These are phyloP conservation scores for Mus pahari DNA, from an alignment of 2,113 vertebrate species.

Conservation along the genomic window DNA sequence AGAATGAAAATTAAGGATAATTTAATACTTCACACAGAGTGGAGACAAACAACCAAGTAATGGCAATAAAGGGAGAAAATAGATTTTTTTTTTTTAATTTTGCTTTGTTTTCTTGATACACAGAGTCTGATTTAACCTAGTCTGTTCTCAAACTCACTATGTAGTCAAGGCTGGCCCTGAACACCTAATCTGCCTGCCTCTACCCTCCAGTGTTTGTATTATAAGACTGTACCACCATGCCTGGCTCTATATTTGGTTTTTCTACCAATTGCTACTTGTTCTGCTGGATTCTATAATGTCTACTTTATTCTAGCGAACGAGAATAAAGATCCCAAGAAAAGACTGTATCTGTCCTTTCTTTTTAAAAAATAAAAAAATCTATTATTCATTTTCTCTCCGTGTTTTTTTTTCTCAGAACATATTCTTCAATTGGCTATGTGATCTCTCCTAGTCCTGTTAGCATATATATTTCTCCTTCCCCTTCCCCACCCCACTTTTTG, in stretches of 20 bases:
- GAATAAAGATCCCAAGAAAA: constrained; percentile 40
- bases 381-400: neutral
- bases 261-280: neutral
- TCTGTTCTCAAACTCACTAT: neutral
- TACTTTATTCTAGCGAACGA: constrained; percentile 25
- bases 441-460: neutral
- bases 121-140: neutral
- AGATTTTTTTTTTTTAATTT: neutral
- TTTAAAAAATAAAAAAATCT: constrained; percentile 34
- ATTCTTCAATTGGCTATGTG: neutral
- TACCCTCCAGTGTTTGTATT: neutral
- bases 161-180: neutral
- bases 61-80: neutral
- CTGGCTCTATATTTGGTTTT: constrained; percentile 40
- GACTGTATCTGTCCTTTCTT: neutral
- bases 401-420: neutral
- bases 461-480: neutral
- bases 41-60: neutral
- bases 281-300: neutral
- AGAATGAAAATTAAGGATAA: neutral
- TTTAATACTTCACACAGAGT: neutral
- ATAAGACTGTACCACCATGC: neutral
- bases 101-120: neutral
- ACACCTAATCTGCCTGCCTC: neutral
- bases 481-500: neutral